Evolutionary conservation across 2,797 vertebrate genomes (phyloP).

Genomic region (Halcyon leucocephala): DNA sequence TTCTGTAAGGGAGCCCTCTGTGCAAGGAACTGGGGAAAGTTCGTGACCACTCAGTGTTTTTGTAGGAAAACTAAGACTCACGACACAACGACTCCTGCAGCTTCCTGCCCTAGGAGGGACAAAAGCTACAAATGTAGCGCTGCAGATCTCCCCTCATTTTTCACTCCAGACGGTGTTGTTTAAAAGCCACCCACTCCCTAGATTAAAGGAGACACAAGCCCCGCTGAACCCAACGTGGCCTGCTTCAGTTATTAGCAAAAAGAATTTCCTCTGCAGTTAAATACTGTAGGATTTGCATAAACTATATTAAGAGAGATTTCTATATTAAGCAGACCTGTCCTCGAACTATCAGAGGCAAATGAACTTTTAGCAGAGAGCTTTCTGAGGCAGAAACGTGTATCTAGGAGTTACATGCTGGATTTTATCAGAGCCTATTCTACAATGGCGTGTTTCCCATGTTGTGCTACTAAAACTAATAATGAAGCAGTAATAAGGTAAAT

Average conservation of each 20-base stretch:
- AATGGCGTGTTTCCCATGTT: neutral
- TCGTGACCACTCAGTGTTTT: constrained; percentile 75
- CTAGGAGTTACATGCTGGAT: neutral
- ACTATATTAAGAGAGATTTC: constrained; percentile 59
- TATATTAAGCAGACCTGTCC: constrained; percentile 66
- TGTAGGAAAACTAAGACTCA: constrained; percentile 79
- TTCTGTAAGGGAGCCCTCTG: constrained; percentile 12
- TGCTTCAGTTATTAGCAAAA: constrained; percentile 65
- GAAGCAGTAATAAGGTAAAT: neutral
- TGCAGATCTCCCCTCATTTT: constrained; percentile 76
- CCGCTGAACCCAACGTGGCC: constrained; percentile 56
- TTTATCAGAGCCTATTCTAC: neutral
- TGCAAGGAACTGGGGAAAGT: constrained; percentile 66
- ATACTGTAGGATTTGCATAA: constrained; percentile 72
- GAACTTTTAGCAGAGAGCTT: constrained; percentile 52
- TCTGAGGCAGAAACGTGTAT: constrained; percentile 15
- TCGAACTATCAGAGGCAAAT: constrained; percentile 48
- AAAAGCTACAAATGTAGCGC: constrained; percentile 79
- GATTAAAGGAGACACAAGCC: constrained; percentile 61
- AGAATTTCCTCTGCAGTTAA: constrained; percentile 68
- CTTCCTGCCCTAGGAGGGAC: constrained; percentile 90
- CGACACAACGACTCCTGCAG: constrained; percentile 89
- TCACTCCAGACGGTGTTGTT: constrained; percentile 61
- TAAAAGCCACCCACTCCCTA: constrained; percentile 68
- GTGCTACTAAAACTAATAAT: neutral